A percentile compares a stretch with the other conserved stretches of the same genome.
Evolutionary conservation across 2,888 invertebrate genomes (phyloP).

Genomic region (Hermaeophaga mercurialis): DNA sequence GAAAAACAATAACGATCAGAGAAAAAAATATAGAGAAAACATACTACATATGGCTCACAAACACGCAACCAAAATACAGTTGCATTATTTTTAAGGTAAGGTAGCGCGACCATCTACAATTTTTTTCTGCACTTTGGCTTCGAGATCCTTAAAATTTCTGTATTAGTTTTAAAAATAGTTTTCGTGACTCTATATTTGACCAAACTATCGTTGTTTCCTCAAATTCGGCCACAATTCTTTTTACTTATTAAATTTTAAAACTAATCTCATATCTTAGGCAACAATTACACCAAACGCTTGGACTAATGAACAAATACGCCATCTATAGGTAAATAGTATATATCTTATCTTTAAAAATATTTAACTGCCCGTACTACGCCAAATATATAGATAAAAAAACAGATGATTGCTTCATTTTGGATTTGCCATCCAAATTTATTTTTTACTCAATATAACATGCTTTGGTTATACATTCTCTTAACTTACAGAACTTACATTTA

Average conservation of each 20-base stretch:
- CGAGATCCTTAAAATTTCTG: slow-evolving; percentile 40
- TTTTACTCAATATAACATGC: slow-evolving; percentile 33
- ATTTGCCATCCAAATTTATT: slow-evolving; percentile 28
- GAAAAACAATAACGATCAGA: slow-evolving; percentile 15
- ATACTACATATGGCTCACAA: slow-evolving; percentile 36
- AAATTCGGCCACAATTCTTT: slow-evolving; percentile 17
- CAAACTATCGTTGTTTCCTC: slow-evolving; percentile 3
- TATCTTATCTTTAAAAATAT: slow-evolving; percentile 30
- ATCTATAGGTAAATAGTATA: slow-evolving; percentile 29
- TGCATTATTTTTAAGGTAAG: slow-evolving; percentile 46
- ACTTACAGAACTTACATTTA: slow-evolving; percentile 19
- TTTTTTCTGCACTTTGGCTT: slow-evolving; percentile 44
- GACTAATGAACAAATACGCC: slow-evolving; percentile 46
- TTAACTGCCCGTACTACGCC: slow-evolving; percentile 29
- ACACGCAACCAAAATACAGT: slow-evolving; percentile 31
- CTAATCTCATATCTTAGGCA: slow-evolving; percentile 44
- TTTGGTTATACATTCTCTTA: slow-evolving; percentile 15
- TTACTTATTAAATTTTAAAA: slow-evolving; percentile 24
- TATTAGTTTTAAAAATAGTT: slow-evolving; percentile 33
- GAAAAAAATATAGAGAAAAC: slow-evolving; percentile 28
- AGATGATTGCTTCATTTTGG: slow-evolving; percentile 35
- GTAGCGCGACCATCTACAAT: slow-evolving; percentile 47
- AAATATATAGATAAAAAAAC: slow-evolving; percentile 32
- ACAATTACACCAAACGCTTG: slow-evolving; percentile 41
- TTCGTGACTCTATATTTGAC: slow-evolving; percentile 7